phyloP scores from a whole-genome alignment of 1,140 invertebrate species.

The Rhagoletis pomonella region DNA sequence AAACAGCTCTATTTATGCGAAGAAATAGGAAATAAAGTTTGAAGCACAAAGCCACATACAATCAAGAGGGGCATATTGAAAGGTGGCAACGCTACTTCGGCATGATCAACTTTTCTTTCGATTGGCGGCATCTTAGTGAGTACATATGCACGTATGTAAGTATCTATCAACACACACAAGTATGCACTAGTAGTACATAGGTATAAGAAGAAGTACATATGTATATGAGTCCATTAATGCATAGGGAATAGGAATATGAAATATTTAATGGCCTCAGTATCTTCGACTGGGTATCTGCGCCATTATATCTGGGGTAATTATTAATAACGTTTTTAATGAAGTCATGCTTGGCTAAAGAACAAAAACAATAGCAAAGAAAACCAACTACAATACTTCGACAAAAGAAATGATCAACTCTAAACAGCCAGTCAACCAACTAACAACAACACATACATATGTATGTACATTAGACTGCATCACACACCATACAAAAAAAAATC shows the following conservation, averaged over 20 bases:
- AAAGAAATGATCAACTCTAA: not conserved
- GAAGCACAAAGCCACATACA: not conserved
- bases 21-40: not conserved
- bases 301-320: slow-evolving; percentile 55
- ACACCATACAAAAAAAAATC: too few species aligned
- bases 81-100: not conserved
- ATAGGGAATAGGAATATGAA: slow-evolving; percentile 31
- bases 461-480: too few species aligned
- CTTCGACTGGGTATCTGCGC: slow-evolving; percentile 40
- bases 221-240: not conserved
- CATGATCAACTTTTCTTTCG: not conserved
- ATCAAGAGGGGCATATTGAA: not conserved
- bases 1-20: not conserved
- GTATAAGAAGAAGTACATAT: not conserved
- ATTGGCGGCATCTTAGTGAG: not conserved
- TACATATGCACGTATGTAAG: not conserved
- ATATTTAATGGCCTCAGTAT: slow-evolving; percentile 24
- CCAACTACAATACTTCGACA: not conserved
- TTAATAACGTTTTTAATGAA: slow-evolving; percentile 57
- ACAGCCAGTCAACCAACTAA: not conserved
- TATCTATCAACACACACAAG: not conserved
- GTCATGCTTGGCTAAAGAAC: slow-evolving; percentile 54
- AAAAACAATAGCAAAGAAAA: slow-evolving; percentile 7
- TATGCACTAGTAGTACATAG: not conserved
- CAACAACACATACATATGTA: too few species aligned